Evolutionary conservation across 2,797 vertebrate species (phyloP), one percentile per base, ranked within the genome.

Genomic region (Gymnothorax javanicus): DNA sequence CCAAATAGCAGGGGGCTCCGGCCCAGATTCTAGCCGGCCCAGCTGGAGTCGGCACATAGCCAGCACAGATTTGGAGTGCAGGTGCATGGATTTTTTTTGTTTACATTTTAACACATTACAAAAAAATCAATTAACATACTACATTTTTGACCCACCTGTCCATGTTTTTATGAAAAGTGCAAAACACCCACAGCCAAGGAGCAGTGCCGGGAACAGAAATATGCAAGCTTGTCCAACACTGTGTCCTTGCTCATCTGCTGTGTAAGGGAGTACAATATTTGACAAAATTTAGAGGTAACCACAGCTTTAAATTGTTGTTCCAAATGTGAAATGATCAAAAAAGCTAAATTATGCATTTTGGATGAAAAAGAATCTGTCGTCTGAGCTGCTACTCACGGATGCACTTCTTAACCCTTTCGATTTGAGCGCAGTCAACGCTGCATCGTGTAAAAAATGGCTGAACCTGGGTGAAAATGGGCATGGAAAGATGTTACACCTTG

Each of bases 391-490:
- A 57, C 87, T 17, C 84, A 91, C 86, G 86, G 58, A 3, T 0
- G 84, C 96, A 96, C 43, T 95, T 87, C 2, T 90, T 0, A 17
- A 86, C 27, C 0, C 3, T 89, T 23, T 0, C 83, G 7, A 0
- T 85, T 1, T 85, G 93, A 62, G 43, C 4, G 43, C 98, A 99
- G 95, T 98, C 96, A 3, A 94, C 94, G 2, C 85, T 90, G 93
- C 98, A 99, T 64, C 88, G 82, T 0, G 4, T 87, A 91, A 98
- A 98, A 86, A 95, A 93, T 0, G 98, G 97, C 91, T 96, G 96
- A 89, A 99, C 94, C 98, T 99, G 94, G 50, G 91, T 84, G 4
- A n/a, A 25, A 59, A 82, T 84, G 91, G 0, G 6, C 20, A 9
- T 82, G 87, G 85, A 89, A 86, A 84, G 77, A 5, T 64, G 8